Conservation (phyloP, 92 coral and sea anemone genomes). For the Porites divaricata region DNA sequence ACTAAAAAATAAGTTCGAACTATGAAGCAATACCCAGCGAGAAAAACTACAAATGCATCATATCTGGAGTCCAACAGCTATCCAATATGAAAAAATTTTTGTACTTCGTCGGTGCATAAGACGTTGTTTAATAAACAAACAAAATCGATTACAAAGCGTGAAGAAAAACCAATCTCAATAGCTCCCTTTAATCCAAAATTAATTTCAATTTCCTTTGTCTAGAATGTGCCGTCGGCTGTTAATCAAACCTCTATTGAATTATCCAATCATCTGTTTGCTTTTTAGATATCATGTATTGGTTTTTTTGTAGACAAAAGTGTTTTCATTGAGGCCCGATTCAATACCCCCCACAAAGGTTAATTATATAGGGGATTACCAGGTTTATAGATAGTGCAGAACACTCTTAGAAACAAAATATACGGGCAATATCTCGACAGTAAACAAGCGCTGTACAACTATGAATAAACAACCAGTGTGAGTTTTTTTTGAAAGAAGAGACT, state of each 20-base stretch:
- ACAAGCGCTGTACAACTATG: not conserved
- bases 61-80: too few relatives aligned
- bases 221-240: not conserved
- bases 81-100: too few relatives aligned
- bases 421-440: not conserved
- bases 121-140: not conserved
- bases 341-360: not conserved
- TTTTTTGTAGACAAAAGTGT: not conserved
- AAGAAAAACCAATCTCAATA: not conserved
- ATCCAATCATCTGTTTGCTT: slow-evolving; percentile 12
- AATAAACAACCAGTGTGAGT: not conserved
- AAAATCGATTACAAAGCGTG: not conserved
- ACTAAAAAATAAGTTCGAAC: too few relatives aligned
- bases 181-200: slow-evolving; percentile 4
- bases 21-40: too few relatives aligned
- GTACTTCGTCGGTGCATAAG: not conserved
- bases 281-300: not conserved
- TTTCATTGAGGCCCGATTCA: not conserved
- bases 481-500: not conserved
- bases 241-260: not conserved
- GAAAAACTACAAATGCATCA: too few relatives aligned
- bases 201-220: slow-evolving; percentile 15
- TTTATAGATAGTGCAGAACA: not conserved
- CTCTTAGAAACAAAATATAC: slow-evolving; percentile 2
- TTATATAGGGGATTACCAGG: not conserved